Evolutionary conservation across 1,140 invertebrate genomes (phyloP).

Genomic region (Drosophila subobscura): DNA sequence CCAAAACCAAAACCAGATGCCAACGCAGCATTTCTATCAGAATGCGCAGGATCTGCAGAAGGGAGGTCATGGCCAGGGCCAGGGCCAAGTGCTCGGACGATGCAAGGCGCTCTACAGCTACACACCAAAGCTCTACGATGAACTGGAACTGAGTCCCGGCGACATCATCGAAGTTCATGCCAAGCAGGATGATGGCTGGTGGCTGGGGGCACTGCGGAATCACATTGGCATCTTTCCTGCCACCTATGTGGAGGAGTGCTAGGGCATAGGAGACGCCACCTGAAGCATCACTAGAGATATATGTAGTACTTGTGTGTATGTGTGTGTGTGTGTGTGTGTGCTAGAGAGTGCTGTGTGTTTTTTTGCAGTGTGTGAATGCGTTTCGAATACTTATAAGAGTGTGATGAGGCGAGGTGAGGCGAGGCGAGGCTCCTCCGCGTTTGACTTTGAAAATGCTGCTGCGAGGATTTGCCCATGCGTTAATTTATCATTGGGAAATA

Average conservation of each 20-base stretch:
- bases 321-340: conserved; percentile 10
- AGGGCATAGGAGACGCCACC: conserved; percentile 29
- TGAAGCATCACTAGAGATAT: conserved; percentile 48
- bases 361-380: neutral
- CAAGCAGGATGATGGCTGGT: conserved; percentile 97
- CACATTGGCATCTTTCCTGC: conserved; percentile 95
- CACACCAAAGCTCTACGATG: conserved; percentile 93
- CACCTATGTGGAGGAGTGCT: conserved; percentile 92
- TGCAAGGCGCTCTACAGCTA: conserved; percentile 95
- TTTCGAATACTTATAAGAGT: too few relatives aligned
- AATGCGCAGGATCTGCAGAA: conserved; percentile 70
- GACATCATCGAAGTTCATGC: conserved; percentile 94
- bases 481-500: too few relatives aligned
- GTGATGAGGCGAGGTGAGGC: neutral
- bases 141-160: conserved; percentile 92
- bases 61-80: conserved; percentile 20
- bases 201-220: conserved; percentile 94
- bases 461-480: too few relatives aligned
- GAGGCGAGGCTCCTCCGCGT: neutral
- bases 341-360: neutral
- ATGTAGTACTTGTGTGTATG: conserved; percentile 20
- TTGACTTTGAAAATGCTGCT: too few relatives aligned
- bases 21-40: conserved; percentile 67
- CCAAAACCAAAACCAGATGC: conserved; percentile 18
- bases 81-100: conserved; percentile 55